These are phyloP conservation scores for Phrynosoma platyrhinos DNA, from an alignment of 2,113 vertebrate genomes.

Conservation along the genomic window DNA sequence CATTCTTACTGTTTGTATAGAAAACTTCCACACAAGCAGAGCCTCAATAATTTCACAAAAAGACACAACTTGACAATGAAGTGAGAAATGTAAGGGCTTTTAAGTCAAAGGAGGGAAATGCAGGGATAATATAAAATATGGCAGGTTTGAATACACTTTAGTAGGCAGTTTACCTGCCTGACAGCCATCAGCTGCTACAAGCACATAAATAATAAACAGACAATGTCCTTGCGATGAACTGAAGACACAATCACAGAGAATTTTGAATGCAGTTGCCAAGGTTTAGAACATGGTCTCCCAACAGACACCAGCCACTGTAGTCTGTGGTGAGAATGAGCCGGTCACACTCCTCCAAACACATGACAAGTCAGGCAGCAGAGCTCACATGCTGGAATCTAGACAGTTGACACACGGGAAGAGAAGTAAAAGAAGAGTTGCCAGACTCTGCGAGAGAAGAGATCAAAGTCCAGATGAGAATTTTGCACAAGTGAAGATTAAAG, in stretches of 20 bases:
- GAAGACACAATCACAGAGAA: background rate
- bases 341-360: background rate
- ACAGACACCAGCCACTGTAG: background rate
- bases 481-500: background rate
- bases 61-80: constrained; percentile 31
- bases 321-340: background rate
- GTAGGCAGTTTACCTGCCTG: background rate
- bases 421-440: constrained; percentile 19
- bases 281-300: background rate
- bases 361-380: constrained; percentile 23
- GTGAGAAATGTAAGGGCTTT: background rate
- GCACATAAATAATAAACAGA: background rate
- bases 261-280: background rate
- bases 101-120: background rate
- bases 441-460: constrained; percentile 20
- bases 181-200: background rate
- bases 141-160: background rate
- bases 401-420: constrained; percentile 27
- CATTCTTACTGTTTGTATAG: background rate
- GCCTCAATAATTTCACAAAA: background rate
- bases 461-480: constrained; percentile 28
- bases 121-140: background rate
- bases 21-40: background rate
- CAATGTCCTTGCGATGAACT: background rate
- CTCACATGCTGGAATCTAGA: background rate